phyloP scores from a whole-genome alignment of 2,113 vertebrate species.

The Psilopogon haemacephalus region DNA sequence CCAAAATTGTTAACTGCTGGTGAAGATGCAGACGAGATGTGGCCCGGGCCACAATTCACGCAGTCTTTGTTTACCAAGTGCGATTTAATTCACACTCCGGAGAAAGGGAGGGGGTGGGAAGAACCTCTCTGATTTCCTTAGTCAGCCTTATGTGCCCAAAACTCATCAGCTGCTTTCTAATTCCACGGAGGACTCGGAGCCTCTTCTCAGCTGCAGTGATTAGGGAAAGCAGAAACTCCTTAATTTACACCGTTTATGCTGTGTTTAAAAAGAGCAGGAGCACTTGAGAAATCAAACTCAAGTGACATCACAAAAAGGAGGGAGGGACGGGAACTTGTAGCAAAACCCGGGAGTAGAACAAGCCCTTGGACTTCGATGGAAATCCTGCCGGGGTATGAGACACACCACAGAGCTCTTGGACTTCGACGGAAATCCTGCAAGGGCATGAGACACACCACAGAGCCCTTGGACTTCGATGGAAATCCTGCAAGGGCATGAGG shows the following conservation, averaged over 20 bases:
- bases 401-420: too few species aligned
- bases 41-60: not conserved
- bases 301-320: not conserved
- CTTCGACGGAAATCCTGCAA: not conserved
- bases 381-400: accelerated
- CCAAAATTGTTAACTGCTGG: not conserved
- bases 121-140: not conserved
- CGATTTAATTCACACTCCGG: not conserved
- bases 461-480: not conserved
- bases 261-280: not conserved
- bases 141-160: not conserved
- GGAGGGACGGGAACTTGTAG: not conserved
- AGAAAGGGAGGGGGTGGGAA: not conserved
- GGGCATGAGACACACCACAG: accelerated
- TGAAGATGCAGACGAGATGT: not conserved
- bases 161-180: not conserved
- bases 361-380: not conserved
- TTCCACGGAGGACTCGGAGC: not conserved
- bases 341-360: not conserved
- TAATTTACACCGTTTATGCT: not conserved
- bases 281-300: not conserved
- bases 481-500: accelerated
- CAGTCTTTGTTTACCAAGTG: not conserved
- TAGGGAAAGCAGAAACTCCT: not conserved
- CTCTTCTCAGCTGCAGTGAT: not conserved